Base-by-base conservation (phyloP, 2,113 vertebrate genomes). In the Balaeniceps rex region DNA sequence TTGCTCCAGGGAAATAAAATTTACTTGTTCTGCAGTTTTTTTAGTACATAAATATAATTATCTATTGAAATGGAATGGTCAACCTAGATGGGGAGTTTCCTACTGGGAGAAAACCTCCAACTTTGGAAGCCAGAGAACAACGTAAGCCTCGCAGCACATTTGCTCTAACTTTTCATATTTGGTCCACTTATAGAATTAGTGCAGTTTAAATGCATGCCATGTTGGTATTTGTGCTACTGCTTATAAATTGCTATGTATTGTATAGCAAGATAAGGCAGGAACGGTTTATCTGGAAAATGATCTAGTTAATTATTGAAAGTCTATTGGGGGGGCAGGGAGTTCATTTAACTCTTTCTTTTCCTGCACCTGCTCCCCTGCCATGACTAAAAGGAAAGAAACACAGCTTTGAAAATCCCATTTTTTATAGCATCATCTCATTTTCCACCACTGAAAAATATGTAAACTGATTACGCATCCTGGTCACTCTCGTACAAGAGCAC, bases 281-380 rank as follows among this genome's bases (percentile, higher is more conserved):
- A 95, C 90, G 80, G 78, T 88, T 94, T 95, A 96, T 96, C 95
- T 92, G 77, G 79, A 83, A 95, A 94, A 94, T 83, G 31, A 97
- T 94, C 93, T 96, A 81, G 96, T 95, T 97, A 97, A 97, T 97
- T 83, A 97, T 97, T 96, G 78, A 85, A 95, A 75, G 88, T 65
- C 42, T 88, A 25, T 25, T 40, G 34, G 76, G 61, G n/a, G 47
- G 26, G 38, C 15, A 40, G 81, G 38, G 77, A 84, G 21, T 28
- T 83, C 0, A 0, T 63, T 95, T 96, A 91, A 96, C 92, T 72
- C 90, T 47, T 47, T 64, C 42, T 90, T 84, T 54, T 38, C 74
- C 69, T 70, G 14, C 38, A 69, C 21, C 36, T 36, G 44, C 65
- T 71, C 12, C 52, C 26, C 49, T 72, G n/a, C 33, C 28, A 25